Evolutionary conservation across 2,113 vertebrate genomes (phyloP), one percentile per base, ranked within the genome.

Genomic region (Cyanoderma ruficeps): DNA sequence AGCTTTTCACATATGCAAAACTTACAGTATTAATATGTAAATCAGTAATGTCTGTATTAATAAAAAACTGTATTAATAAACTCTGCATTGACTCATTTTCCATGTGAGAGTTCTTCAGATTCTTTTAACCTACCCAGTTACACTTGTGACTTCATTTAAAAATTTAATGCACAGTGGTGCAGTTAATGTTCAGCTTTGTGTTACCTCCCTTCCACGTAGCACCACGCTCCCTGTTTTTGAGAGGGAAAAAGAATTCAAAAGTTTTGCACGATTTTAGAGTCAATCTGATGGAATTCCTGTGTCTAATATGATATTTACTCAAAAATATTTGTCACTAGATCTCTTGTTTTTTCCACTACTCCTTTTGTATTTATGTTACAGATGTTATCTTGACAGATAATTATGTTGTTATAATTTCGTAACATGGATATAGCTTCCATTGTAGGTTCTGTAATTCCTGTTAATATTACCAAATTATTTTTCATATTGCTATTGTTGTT

Each of bases 181-280:
- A 64, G 5, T 37, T 91, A 50, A 30, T 37, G 13, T 74, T 70
- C 35, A 46, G 20, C 28, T 87, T 68, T 56, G 14, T 52, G 11
- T 81, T 49, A 13, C 3, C 11, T 80, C 10, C 30, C 5, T 89
- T 76, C 23, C 10, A 24, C 8, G 9, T 35, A 10, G 13, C 24
- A 39, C 19, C 3, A 5, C 16, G 21, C n/a, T 46, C 15, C 10
- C 0, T 33, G 18, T 10, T 89, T 67, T 35, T 64, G 14, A 20
- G 21, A 7, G 5, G 1, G 7, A 6, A 2, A 16, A 31, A 41
- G 23, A 33, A 11, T 33, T 27, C 11, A 13, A 0, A 55, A 59
- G 18, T 35, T 44, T 55, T 63, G 8, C 6, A 11, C 74, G 3
- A 8, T 42, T 50, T 55, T 50, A 56, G 8, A 13, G 17, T 60